Conservation (phyloP, 2,797 vertebrate species). For the Mastacembelus armatus region DNA sequence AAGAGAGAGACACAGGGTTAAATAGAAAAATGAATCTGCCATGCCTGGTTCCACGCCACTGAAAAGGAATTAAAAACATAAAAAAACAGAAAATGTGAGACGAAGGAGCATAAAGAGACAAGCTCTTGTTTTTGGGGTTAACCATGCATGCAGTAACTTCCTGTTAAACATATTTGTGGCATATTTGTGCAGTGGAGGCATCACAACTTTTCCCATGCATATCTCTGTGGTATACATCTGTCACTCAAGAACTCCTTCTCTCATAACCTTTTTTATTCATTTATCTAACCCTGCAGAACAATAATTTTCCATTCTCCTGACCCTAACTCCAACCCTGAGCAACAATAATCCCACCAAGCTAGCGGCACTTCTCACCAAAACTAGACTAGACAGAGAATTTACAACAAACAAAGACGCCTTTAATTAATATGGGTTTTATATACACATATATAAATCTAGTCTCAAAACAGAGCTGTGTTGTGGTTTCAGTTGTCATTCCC, state of each 20-base stretch:
- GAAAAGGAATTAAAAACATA: constrained; percentile 62
- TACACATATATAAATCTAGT: constrained; percentile 54
- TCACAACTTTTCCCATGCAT: constrained; percentile 48
- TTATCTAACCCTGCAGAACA: constrained; percentile 66
- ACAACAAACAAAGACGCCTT: constrained; percentile 72
- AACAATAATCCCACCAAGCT: constrained; percentile 49
- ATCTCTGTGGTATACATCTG: constrained; percentile 30
- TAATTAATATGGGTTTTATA: constrained; percentile 73
- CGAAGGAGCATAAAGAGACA: constrained; percentile 20
- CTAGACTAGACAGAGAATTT: constrained; percentile 45
- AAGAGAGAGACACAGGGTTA: neutral
- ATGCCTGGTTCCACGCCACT: constrained; percentile 51
- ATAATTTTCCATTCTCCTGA: constrained; percentile 56
- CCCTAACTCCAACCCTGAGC: constrained; percentile 44
- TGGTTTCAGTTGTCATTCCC: constrained; percentile 69
- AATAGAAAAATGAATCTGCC: constrained; percentile 38
- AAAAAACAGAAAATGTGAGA: constrained; percentile 22
- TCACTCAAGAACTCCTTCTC: constrained; percentile 39
- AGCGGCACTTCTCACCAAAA: constrained; percentile 45
- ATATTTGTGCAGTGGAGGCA: constrained; percentile 42
- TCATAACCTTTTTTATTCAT: constrained; percentile 68
- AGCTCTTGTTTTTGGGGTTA: constrained; percentile 28
- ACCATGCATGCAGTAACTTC: constrained; percentile 35
- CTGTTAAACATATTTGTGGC: constrained; percentile 15
- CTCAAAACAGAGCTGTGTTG: constrained; percentile 64